phyloP scores from a whole-genome alignment of 2,888 invertebrate species.

The Ommatoiulus sabulosus region DNA sequence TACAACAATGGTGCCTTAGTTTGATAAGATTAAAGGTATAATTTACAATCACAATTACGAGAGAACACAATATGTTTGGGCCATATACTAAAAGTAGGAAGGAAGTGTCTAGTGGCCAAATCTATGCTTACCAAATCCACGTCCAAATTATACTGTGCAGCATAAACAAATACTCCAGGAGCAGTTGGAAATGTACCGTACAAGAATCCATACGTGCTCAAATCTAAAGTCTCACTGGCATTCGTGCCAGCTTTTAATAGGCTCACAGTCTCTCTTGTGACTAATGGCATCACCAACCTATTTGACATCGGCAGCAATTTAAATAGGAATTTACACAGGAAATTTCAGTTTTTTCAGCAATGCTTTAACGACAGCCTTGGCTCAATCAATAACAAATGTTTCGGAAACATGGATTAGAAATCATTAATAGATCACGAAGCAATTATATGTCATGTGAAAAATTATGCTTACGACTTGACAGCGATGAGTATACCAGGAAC shows the following conservation, averaged over 20 bases:
- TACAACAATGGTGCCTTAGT: too few species aligned
- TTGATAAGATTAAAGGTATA: too few species aligned
- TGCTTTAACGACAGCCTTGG: not conserved
- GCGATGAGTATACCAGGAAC: slow-evolving; percentile 88
- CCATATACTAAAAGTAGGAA: too few species aligned
- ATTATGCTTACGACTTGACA: slow-evolving; percentile 82
- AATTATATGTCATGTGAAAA: not conserved
- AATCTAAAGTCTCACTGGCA: slow-evolving; percentile 80
- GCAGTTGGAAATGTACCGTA: slow-evolving; percentile 97
- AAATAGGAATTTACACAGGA: not conserved
- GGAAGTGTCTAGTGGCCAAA: not conserved
- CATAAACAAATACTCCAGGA: slow-evolving; percentile 95
- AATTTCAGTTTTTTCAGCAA: not conserved
- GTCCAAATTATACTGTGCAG: slow-evolving; percentile 86
- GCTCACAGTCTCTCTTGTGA: slow-evolving; percentile 87
- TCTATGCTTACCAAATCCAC: slow-evolving; percentile 78
- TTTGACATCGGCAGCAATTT: not conserved
- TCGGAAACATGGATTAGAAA: not conserved
- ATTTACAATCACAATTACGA: too few species aligned
- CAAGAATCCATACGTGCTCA: slow-evolving; percentile 93
- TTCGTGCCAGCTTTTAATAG: slow-evolving; percentile 73
- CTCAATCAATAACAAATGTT: not conserved
- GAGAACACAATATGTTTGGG: too few species aligned
- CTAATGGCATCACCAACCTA: slow-evolving; percentile 80
- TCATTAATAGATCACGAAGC: not conserved